These are phyloP conservation scores for Noctua comes DNA, from an alignment of 2,888 invertebrate genomes.

Conservation along the genomic window DNA sequence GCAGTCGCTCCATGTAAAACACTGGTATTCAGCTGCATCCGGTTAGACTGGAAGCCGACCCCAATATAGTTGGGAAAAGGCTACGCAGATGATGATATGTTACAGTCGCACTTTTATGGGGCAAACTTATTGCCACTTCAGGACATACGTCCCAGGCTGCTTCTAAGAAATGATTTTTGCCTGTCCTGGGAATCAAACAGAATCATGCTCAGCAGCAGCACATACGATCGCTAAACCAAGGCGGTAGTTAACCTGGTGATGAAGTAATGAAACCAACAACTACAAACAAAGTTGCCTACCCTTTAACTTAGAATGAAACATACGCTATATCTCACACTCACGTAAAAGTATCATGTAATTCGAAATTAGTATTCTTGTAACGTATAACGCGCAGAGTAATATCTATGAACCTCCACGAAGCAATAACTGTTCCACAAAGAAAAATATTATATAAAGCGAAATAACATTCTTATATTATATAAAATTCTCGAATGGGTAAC, in stretches of 20 bases:
- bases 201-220: neutral
- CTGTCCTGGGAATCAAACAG: neutral
- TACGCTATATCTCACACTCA: neutral
- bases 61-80: too few relatives aligned
- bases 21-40: too few relatives aligned
- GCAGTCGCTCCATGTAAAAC: too few relatives aligned
- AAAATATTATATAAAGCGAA: slow-evolving; percentile 51
- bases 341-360: slow-evolving; percentile 37
- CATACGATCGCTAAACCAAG: neutral
- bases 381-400: slow-evolving; percentile 46
- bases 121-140: neutral
- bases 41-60: too few relatives aligned
- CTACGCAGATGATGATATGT: too few relatives aligned
- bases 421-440: slow-evolving; percentile 57
- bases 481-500: slow-evolving; percentile 33
- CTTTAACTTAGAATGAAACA: neutral
- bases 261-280: neutral
- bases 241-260: neutral
- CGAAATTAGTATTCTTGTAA: slow-evolving; percentile 56
- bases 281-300: neutral
- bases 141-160: neutral
- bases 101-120: too few relatives aligned
- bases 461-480: slow-evolving; percentile 44
- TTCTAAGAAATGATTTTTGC: neutral
- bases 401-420: slow-evolving; percentile 52